A percentile compares a stretch with the other conserved stretches of the same genome.
These are phyloP conservation scores for Gambusia affinis DNA, from an alignment of 2,113 vertebrate species.

Conservation along the genomic window DNA sequence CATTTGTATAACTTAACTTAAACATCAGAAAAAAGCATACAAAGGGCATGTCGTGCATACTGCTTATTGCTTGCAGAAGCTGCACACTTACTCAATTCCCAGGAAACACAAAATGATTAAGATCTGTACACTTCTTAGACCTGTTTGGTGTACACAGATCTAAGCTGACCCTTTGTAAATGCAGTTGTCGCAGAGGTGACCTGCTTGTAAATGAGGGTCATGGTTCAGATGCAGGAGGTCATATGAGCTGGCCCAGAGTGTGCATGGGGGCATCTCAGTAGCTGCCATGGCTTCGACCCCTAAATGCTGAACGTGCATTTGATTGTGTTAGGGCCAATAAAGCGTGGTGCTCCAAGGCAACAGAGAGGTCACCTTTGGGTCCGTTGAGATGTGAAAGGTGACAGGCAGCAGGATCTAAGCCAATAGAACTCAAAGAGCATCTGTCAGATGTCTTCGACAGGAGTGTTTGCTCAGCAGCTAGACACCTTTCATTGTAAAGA, in stretches of 20 bases:
- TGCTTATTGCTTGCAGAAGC: too few relatives aligned
- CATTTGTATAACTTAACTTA: too few relatives aligned
- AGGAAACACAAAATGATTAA: slow-evolving; percentile 73
- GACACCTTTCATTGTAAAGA: slow-evolving; percentile 59
- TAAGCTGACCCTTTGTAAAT: slow-evolving; percentile 84
- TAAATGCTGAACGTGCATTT: slow-evolving; percentile 82
- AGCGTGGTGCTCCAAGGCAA: slow-evolving; percentile 69
- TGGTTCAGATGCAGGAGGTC: slow-evolving; percentile 79
- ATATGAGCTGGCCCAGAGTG: slow-evolving; percentile 65
- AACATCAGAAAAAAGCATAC: too few relatives aligned
- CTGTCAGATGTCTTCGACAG: slow-evolving; percentile 76
- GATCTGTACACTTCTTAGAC: slow-evolving; percentile 68
- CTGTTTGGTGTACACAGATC: slow-evolving; percentile 75
- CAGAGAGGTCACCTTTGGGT: slow-evolving; percentile 77
- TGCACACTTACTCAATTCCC: slow-evolving; percentile 45
- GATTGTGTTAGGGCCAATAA: slow-evolving; percentile 84
- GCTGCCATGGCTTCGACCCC: slow-evolving; percentile 69
- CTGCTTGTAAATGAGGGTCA: slow-evolving; percentile 83
- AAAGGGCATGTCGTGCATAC: background rate
- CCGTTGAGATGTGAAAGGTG: slow-evolving; percentile 82
- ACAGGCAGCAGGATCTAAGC: slow-evolving; percentile 79
- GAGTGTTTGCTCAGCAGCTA: slow-evolving; percentile 80
- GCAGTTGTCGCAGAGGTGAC: slow-evolving; percentile 82
- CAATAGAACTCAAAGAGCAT: slow-evolving; percentile 79
- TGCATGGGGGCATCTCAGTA: slow-evolving; percentile 62